Evolutionary conservation across 2,797 vertebrate species (phyloP), one percentile per base, ranked within the genome.

Genomic region (Pachyuromys duprasi): DNA sequence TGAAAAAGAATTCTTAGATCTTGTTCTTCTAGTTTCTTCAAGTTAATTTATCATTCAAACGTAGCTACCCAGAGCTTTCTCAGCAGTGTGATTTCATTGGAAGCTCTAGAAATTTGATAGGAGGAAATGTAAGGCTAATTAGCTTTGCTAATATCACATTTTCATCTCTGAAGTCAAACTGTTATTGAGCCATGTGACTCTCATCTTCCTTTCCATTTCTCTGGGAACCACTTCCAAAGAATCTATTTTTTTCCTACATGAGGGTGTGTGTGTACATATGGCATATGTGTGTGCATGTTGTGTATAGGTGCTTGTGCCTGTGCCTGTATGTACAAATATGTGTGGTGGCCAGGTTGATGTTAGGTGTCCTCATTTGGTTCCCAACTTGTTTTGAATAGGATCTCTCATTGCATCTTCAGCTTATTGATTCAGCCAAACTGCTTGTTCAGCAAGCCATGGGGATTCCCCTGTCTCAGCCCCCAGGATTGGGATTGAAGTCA

Each of bases 1-100:
- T 6, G 63, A 70, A 86, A 74, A 18, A 92, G 84, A 90, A 81
- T 57, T 17, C 72, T 18, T 45, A 84, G 36, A 55, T 49, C 84
- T 55, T 6, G 57, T 83, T 95, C 69, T 94, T 94, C 65, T 57
- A 4, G 93, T 82, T 82, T 70, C 76, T 7, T 4, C 67, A 81
- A 53, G 53, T 60, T 88, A 33, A 67, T 28, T 65, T 63, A 9
- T 55, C n/a, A 12, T 26, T 88, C 57, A n/a, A 22, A 82, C 57
- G 0, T 6, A 78, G 60, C 80, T 78, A 55, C 80, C 78, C 49
- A 49, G 4, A 79, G 22, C 83, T 74, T 89, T 84, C 63, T 87
- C 75, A 79, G 72, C 33, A 60, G 67, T 24, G 36, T 63, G 33
- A 69, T 83, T 90, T 91, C 57, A 24, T 65, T 53, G 12, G 45